These are phyloP conservation scores for Ochotona curzoniae DNA, from an alignment of 2,113 vertebrate genomes.

Conservation along the genomic window DNA sequence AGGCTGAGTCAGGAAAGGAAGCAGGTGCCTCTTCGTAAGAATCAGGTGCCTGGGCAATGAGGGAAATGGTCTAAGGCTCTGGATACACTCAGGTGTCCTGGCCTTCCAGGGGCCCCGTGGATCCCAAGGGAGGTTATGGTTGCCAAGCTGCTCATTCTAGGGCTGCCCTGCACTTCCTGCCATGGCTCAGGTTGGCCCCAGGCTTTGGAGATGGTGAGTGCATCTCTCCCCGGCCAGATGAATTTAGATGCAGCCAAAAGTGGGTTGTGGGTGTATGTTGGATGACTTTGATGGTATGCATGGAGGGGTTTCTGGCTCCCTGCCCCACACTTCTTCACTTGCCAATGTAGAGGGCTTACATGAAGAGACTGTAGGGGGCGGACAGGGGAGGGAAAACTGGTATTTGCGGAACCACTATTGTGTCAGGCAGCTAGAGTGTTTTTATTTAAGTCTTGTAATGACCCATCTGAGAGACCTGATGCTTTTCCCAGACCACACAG, in stretches of 20 bases:
- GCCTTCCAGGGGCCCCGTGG: accelerated
- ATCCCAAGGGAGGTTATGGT: background rate
- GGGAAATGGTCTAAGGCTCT: background rate
- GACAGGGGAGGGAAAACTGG: background rate
- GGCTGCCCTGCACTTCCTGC: no score
- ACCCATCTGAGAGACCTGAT: background rate
- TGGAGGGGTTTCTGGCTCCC: background rate
- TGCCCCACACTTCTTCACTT: accelerated
- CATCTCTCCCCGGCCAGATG: background rate
- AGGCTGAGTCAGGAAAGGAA: background rate
- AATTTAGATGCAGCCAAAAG: accelerated
- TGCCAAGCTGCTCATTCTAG: background rate
- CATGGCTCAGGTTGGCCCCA: background rate
- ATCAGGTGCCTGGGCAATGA: accelerated
- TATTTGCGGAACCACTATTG: accelerated
- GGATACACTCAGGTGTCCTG: accelerated
- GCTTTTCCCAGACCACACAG: background rate
- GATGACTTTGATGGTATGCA: background rate
- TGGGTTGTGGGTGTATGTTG: accelerated
- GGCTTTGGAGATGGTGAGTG: accelerated
- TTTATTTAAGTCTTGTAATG: no score
- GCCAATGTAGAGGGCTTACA: accelerated
- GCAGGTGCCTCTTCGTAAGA: background rate
- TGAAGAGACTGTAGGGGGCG: accelerated
- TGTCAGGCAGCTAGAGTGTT: background rate